phyloP scores from a whole-genome alignment of 2,888 invertebrate genomes.

The Rotaria sp. region DNA sequence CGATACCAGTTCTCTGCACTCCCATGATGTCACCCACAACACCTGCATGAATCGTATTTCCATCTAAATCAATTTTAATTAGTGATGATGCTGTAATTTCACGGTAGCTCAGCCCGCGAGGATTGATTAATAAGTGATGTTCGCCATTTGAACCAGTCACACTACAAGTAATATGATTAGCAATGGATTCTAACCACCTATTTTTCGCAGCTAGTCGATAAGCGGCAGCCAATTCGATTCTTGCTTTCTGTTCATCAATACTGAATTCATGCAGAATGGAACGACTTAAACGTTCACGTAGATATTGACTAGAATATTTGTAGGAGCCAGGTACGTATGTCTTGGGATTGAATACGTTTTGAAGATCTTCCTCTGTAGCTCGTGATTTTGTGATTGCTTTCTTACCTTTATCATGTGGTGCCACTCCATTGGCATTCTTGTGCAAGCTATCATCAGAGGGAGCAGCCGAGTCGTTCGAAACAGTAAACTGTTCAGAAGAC shows the following conservation, averaged over 20 bases:
- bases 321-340: slow-evolving; percentile 11
- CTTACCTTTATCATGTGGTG: too few species aligned
- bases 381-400: not conserved
- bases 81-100: slow-evolving; percentile 88
- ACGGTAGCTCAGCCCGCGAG: slow-evolving; percentile 79
- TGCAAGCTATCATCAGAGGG: too few species aligned
- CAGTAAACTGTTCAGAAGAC: too few species aligned
- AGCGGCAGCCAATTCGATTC: slow-evolving; percentile 73
- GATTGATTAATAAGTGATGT: slow-evolving; percentile 78
- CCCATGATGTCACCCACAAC: slow-evolving; percentile 37
- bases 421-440: too few species aligned
- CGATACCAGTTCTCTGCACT: slow-evolving; percentile 40
- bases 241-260: slow-evolving; percentile 17
- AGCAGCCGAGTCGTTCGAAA: too few species aligned
- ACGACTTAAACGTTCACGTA: slow-evolving; percentile 17
- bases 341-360: slow-evolving; percentile 1
- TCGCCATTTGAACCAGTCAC: slow-evolving; percentile 63
- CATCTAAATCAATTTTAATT: slow-evolving; percentile 70
- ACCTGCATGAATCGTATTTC: slow-evolving; percentile 41
- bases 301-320: not conserved
- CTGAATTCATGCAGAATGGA: slow-evolving; percentile 9
- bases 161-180: slow-evolving; percentile 75
- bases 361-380: slow-evolving; percentile 3
- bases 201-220: slow-evolving; percentile 89
- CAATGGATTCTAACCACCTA: slow-evolving; percentile 86